Conservation (phyloP, 2,797 vertebrate species). For the Manis javanica region DNA sequence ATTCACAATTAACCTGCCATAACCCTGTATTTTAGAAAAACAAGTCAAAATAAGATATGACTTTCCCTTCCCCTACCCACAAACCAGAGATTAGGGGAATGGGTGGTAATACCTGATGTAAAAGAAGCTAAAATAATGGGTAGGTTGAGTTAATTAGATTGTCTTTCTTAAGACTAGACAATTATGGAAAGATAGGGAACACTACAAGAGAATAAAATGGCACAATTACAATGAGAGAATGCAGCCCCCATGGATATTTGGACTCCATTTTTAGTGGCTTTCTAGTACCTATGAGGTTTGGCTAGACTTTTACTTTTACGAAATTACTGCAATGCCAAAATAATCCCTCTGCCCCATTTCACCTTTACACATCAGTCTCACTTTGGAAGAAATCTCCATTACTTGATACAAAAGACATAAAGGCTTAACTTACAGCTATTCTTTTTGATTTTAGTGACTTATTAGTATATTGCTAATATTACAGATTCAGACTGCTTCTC, state of each 20-base stretch:
- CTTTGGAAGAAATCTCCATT: background rate
- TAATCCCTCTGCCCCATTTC: background rate
- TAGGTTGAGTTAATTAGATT: background rate
- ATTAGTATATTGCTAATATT: background rate
- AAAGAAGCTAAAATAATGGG: background rate
- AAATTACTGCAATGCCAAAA: background rate
- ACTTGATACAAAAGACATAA: background rate
- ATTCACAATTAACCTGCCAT: background rate
- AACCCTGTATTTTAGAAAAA: background rate
- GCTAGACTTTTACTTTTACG: background rate
- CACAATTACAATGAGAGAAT: too few relatives aligned
- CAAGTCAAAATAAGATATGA: background rate
- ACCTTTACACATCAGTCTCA: background rate
- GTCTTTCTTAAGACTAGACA: background rate
- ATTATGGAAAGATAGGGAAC: background rate
- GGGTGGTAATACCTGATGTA: background rate
- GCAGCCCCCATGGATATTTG: accelerated
- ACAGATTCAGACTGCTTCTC: background rate
- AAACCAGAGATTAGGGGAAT: background rate
- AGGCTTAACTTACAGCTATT: background rate
- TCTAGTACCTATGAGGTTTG: background rate
- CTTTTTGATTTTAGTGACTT: background rate
- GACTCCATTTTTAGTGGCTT: background rate
- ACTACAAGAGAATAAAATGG: background rate
- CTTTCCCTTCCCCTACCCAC: background rate